phyloP scores from a whole-genome alignment of 64 coral and sea anemone species.

The Montipora foliosa region DNA sequence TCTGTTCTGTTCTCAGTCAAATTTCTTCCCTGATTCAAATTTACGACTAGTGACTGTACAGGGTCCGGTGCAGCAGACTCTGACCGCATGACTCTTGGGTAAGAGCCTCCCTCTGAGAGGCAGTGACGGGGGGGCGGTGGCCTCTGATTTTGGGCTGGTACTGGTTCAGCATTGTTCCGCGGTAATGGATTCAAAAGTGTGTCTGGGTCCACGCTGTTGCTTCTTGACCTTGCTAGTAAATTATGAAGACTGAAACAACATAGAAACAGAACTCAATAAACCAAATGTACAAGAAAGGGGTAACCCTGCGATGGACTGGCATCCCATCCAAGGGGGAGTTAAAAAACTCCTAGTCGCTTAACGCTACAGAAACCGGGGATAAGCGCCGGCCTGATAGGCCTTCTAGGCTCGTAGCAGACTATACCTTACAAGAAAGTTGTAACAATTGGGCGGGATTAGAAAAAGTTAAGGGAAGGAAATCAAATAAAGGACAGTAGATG shows the following conservation, averaged over 20 bases:
- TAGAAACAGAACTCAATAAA: neutral
- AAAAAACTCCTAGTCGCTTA: no score
- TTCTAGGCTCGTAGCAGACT: no score
- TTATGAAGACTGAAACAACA: conserved; percentile 75
- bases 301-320: no score
- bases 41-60: conserved; percentile 38
- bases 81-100: conserved; percentile 61
- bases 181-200: neutral
- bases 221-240: conserved; percentile 74
- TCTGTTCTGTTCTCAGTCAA: neutral
- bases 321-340: no score
- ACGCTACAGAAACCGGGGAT: no score
- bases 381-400: no score
- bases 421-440: no score
- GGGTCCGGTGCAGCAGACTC: conserved; percentile 72
- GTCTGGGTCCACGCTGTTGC: conserved; percentile 52
- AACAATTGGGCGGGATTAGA: no score
- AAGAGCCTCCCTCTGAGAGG: neutral
- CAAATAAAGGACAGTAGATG: no score
- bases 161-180: neutral
- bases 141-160: conserved; percentile 29
- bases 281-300: neutral
- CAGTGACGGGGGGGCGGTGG: neutral
- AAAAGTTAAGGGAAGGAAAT: no score
- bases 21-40: conserved; percentile 32